phyloP scores from a whole-genome alignment of 2,113 vertebrate genomes.

The Equus quagga region DNA sequence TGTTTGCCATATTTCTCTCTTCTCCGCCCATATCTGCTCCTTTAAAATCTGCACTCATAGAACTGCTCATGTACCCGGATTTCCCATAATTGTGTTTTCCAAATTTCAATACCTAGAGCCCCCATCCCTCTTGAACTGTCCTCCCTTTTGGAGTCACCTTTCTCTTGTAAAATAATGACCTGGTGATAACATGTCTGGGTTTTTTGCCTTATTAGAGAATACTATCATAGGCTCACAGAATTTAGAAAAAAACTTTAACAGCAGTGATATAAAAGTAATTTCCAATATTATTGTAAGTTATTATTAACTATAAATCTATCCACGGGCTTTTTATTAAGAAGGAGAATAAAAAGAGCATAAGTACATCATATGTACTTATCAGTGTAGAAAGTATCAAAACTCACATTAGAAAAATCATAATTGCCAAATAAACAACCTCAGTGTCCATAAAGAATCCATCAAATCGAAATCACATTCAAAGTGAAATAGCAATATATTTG shows the following conservation, averaged over 20 bases:
- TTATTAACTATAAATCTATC: not conserved
- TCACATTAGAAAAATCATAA: not conserved
- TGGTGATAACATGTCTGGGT: not conserved
- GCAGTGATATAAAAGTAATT: slow-evolving; percentile 36
- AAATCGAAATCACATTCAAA: slow-evolving; percentile 4
- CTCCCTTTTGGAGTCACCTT: not conserved
- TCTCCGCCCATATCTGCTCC: not conserved
- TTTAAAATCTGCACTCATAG: not conserved
- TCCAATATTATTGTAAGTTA: not conserved
- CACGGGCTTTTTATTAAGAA: slow-evolving; percentile 39
- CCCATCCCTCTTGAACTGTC: not conserved
- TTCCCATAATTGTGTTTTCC: not conserved
- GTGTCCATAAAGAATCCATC: not conserved
- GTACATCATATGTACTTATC: not conserved
- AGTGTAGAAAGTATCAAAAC: not conserved
- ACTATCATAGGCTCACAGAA: not conserved
- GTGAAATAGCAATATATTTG: not conserved
- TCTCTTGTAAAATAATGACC: slow-evolving; percentile 8
- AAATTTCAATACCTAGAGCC: not conserved
- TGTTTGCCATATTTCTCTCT: not conserved
- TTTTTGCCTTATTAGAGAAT: not conserved
- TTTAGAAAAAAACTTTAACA: not conserved
- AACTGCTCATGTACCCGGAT: fast-evolving
- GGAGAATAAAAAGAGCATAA: not conserved
- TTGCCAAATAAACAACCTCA: not conserved